Conservation (phyloP, 1,140 invertebrate genomes). For the Elysia chlorotica region DNA sequence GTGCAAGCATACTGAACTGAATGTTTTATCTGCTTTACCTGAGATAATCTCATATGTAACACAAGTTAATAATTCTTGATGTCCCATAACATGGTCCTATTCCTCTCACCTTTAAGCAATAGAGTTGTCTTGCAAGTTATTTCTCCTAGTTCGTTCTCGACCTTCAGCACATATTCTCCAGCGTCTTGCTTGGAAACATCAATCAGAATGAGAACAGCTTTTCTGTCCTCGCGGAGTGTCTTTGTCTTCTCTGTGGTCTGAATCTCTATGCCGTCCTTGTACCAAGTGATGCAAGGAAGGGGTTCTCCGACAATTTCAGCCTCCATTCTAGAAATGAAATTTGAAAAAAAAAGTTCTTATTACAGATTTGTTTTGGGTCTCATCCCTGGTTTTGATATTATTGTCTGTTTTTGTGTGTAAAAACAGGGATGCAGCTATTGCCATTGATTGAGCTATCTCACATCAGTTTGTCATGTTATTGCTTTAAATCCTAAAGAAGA, state of each 20-base stretch:
- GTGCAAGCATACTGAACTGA: too few species aligned
- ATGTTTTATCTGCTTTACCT: too few species aligned
- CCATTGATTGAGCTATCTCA: too few species aligned
- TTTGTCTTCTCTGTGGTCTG: constrained; percentile 46
- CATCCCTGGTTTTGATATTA: too few species aligned
- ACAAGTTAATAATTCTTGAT: background rate
- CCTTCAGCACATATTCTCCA: constrained; percentile 57
- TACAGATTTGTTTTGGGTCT: too few species aligned
- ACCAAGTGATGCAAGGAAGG: constrained; percentile 50
- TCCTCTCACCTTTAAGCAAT: constrained; percentile 48
- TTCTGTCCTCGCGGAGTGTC: constrained; percentile 49
- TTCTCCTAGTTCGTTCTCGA: constrained; percentile 59
- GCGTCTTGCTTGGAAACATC: constrained; percentile 51
- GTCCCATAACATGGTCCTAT: background rate
- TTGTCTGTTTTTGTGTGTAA: too few species aligned
- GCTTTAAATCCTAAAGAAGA: too few species aligned
- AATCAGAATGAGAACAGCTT: constrained; percentile 51
- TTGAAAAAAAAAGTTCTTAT: too few species aligned
- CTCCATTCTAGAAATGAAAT: too few species aligned
- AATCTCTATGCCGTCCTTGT: constrained; percentile 52
- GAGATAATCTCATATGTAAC: too few species aligned
- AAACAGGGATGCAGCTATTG: too few species aligned
- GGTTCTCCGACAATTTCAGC: constrained; percentile 53
- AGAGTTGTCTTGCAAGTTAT: constrained; percentile 60
- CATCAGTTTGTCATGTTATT: too few species aligned